These are phyloP conservation scores for Squalus acanthias DNA, from an alignment of 2,797 vertebrate genomes.

Conservation along the genomic window DNA sequence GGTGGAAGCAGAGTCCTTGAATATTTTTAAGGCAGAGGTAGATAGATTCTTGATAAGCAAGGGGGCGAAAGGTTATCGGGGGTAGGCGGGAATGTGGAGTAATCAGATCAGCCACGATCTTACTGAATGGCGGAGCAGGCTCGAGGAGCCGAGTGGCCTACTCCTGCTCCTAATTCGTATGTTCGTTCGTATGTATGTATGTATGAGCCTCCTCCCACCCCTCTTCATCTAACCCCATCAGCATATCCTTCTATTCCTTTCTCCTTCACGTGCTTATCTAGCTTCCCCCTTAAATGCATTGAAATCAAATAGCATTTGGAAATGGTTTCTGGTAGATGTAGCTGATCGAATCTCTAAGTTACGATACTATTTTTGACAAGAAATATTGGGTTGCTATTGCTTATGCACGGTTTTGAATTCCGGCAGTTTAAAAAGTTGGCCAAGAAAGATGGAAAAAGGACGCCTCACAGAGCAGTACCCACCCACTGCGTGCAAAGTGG, in stretches of 20 bases:
- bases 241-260: too few species aligned
- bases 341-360: neutral
- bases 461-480: neutral
- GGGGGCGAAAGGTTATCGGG: too few species aligned
- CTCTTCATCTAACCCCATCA: neutral
- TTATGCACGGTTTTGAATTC: neutral
- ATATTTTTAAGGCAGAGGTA: too few species aligned
- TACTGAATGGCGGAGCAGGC: too few species aligned
- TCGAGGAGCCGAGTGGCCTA: too few species aligned
- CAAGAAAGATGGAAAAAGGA: neutral
- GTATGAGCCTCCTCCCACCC: neutral
- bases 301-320: neutral
- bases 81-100: too few species aligned
- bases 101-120: too few species aligned
- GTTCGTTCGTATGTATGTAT: too few species aligned
- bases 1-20: too few species aligned
- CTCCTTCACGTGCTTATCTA: neutral
- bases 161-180: too few species aligned
- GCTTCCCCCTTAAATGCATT: neutral
- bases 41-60: too few species aligned
- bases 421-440: neutral
- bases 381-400: neutral
- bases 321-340: neutral
- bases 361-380: neutral
- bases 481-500: too few species aligned